Percentiles rank a stretch among this genome's conserved stretches.
These are phyloP conservation scores for Tenthredo livida DNA, from an alignment of 2,888 invertebrate species.

Conservation along the genomic window DNA sequence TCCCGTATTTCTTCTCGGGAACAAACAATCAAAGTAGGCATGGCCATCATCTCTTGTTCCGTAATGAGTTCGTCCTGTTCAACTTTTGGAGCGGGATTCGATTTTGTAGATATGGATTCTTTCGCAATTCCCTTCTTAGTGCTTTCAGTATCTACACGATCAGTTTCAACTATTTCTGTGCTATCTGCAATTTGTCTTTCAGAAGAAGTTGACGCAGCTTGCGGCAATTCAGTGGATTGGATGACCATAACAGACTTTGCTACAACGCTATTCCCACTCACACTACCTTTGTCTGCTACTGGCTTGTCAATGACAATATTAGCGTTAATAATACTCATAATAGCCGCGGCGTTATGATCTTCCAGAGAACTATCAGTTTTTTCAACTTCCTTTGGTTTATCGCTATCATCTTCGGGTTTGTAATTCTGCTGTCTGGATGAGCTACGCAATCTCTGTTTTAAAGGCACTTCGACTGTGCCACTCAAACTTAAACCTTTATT, in stretches of 20 bases:
- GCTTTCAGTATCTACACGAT: neutral
- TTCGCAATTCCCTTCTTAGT: conserved; percentile 48
- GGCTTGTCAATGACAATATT: conserved; percentile 61
- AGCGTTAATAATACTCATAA: conserved; percentile 74
- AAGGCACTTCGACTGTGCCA: conserved; percentile 64
- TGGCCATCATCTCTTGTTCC: conserved; percentile 63
- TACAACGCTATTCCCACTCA: neutral
- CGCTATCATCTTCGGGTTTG: conserved; percentile 62
- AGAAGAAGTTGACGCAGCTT: conserved; percentile 8
- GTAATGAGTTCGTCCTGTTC: conserved; percentile 53
- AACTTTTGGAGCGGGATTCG: conserved; percentile 52
- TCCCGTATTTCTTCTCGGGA: conserved; percentile 66
- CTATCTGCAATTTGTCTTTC: conserved; percentile 39
- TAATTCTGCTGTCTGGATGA: conserved; percentile 67
- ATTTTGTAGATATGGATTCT: conserved; percentile 55
- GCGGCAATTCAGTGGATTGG: neutral
- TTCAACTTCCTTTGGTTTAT: conserved; percentile 60
- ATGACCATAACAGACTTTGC: neutral
- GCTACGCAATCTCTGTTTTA: conserved; percentile 73
- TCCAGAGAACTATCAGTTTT: conserved; percentile 66
- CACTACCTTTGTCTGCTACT: neutral
- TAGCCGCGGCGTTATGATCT: conserved; percentile 75
- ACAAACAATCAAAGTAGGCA: conserved; percentile 71
- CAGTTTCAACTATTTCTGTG: conserved; percentile 18
- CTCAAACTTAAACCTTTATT: conserved; percentile 18